Percentiles rank a stretch among this genome's conserved stretches.
Evolutionary conservation across 2,113 vertebrate genomes (phyloP).

Genomic region (Axis porcinus): DNA sequence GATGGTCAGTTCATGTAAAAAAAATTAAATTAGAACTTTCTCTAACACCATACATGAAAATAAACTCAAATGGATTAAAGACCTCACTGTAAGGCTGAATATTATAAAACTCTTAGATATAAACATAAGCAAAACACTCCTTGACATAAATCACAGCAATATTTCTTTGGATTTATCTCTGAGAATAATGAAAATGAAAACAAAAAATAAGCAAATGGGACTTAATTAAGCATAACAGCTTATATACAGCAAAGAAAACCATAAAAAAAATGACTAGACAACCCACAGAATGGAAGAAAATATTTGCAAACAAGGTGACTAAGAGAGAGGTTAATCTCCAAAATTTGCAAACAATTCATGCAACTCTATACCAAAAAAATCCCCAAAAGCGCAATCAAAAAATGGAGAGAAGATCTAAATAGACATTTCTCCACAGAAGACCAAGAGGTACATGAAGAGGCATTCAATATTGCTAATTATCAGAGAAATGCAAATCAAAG

Average conservation of each 20-base stretch:
- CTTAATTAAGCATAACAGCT: neutral
- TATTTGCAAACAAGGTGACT: neutral
- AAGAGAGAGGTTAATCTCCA: neutral
- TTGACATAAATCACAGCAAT: neutral
- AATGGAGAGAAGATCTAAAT: neutral
- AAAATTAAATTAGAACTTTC: neutral
- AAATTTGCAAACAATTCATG: neutral
- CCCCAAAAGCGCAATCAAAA: neutral
- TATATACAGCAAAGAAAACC: neutral
- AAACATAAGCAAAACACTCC: neutral
- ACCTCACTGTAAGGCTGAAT: neutral
- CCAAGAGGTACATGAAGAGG: neutral
- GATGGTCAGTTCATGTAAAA: neutral
- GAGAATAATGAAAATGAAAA: neutral
- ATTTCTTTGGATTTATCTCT: neutral
- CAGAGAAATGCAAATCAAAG: neutral
- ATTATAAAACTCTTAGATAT: neutral
- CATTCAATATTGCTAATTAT: neutral
- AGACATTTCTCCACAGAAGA: neutral
- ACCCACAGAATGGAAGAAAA: neutral
- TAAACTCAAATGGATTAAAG: neutral
- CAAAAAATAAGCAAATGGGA: neutral
- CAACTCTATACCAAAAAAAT: neutral
- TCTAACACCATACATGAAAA: neutral
- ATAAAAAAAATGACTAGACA: neutral